A percentile compares a stretch with the other conserved stretches of the same genome.
phyloP scores from a whole-genome alignment of 2,888 invertebrate species.

The Eupeodes latifasciatus region DNA sequence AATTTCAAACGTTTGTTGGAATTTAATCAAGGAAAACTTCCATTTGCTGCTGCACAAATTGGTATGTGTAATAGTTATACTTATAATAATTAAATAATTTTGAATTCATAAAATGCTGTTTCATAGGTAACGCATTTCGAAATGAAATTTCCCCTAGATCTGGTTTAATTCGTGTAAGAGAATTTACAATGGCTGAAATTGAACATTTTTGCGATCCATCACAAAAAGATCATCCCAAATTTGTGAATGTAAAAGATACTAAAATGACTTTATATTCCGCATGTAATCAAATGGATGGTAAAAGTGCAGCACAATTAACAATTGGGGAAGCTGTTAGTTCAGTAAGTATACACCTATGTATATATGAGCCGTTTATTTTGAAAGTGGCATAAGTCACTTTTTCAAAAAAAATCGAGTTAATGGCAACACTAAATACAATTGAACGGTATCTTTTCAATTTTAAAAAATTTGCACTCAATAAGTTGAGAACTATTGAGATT shows the following conservation, averaged over 20 bases:
- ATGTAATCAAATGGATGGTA: constrained; percentile 98
- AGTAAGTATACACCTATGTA: constrained; percentile 62
- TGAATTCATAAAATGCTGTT: not conserved
- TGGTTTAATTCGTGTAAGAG: constrained; percentile 96
- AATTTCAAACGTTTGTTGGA: constrained; percentile 99
- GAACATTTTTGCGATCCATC: constrained; percentile 99
- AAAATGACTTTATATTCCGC: constrained; percentile 95
- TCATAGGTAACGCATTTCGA: constrained; percentile 91
- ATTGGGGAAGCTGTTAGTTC: constrained; percentile 95
- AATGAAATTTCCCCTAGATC: constrained; percentile 99
- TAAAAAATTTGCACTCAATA: too few relatives aligned
- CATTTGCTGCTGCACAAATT: constrained; percentile 99
- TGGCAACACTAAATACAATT: too few relatives aligned
- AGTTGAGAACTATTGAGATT: too few relatives aligned
- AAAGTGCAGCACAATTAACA: constrained; percentile 89
- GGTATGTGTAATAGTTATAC: constrained; percentile 84
- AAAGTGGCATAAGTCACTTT: too few relatives aligned
- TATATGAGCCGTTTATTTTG: too few relatives aligned
- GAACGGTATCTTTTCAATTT: too few relatives aligned
- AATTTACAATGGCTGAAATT: constrained; percentile 99
- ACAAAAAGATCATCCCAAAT: constrained; percentile 95
- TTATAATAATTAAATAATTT: too few relatives aligned
- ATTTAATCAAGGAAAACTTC: constrained; percentile 97
- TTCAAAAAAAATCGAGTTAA: too few relatives aligned
- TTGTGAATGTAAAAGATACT: constrained; percentile 90